These are phyloP conservation scores for Polypterus bichir DNA, from an alignment of 2,113 vertebrate species.

Conservation along the genomic window DNA sequence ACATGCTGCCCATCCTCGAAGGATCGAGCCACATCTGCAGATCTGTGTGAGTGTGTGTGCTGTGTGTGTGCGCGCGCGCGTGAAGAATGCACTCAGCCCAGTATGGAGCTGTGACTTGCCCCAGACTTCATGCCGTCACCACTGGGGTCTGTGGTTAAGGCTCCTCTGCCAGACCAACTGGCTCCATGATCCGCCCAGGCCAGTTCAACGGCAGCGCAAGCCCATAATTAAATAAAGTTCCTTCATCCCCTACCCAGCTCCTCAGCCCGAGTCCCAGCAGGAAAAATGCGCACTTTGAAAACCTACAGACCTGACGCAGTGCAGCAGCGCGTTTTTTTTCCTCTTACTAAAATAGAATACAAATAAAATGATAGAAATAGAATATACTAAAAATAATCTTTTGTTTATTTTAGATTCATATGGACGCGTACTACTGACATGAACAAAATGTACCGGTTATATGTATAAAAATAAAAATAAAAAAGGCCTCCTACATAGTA, in stretches of 20 bases:
- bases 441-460: too few species aligned
- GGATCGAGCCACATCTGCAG: too few species aligned
- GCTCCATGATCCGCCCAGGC: slow-evolving; percentile 66
- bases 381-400: too few species aligned
- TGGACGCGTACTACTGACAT: too few species aligned
- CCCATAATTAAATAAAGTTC: slow-evolving; percentile 59
- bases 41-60: not conserved
- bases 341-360: too few species aligned
- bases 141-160: slow-evolving; percentile 66
- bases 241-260: slow-evolving; percentile 26
- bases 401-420: too few species aligned
- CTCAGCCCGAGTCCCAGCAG: slow-evolving; percentile 19
- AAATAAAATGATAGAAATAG: too few species aligned
- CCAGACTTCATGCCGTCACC: slow-evolving; percentile 71
- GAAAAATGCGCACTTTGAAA: not conserved
- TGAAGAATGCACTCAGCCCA: slow-evolving; percentile 59
- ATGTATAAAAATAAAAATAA: too few species aligned
- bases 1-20: too few species aligned
- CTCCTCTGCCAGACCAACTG: slow-evolving; percentile 70
- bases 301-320: not conserved
- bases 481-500: too few species aligned
- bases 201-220: slow-evolving; percentile 54
- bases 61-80: slow-evolving; percentile 47
- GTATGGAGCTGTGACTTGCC: slow-evolving; percentile 67
- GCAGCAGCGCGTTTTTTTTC: too few species aligned